phyloP scores from a whole-genome alignment of 2,888 invertebrate species.

The Mylabris sibirica region DNA sequence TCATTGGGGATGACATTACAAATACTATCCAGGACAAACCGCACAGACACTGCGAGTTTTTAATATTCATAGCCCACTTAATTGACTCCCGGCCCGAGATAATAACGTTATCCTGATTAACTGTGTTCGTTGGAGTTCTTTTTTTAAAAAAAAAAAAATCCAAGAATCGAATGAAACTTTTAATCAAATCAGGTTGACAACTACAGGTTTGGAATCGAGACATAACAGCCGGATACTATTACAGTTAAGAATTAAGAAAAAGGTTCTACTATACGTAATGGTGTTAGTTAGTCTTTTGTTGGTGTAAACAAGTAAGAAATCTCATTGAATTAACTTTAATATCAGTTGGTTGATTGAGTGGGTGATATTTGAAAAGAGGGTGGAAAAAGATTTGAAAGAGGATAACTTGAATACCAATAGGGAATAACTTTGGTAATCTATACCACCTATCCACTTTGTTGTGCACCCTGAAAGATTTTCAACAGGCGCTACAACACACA shows the following conservation, averaged over 20 bases:
- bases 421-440: not conserved
- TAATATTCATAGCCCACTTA: conserved; percentile 58
- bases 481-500: conserved; percentile 37
- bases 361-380: not conserved
- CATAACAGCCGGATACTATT: conserved; percentile 40
- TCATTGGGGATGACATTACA: conserved; percentile 27
- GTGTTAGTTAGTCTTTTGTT: conserved; percentile 45
- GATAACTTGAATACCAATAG: not conserved
- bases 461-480: conserved; percentile 12
- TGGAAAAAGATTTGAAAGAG: not conserved
- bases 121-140: conserved; percentile 43
- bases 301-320: conserved; percentile 54
- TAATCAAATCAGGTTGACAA: conserved; percentile 53
- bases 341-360: not conserved
- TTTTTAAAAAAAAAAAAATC: conserved; percentile 50
- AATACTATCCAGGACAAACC: not conserved
- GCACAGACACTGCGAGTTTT: conserved; percentile 44
- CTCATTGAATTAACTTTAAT: conserved; percentile 43
- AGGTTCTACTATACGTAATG: conserved; percentile 52
- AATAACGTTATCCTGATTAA: conserved; percentile 59
- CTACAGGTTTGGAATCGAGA: conserved; percentile 43
- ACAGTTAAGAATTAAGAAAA: conserved; percentile 50
- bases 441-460: not conserved
- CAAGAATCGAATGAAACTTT: conserved; percentile 56
- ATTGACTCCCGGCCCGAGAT: conserved; percentile 53